phyloP scores from a whole-genome alignment of 1,140 invertebrate genomes.

The Coelopa frigida region DNA sequence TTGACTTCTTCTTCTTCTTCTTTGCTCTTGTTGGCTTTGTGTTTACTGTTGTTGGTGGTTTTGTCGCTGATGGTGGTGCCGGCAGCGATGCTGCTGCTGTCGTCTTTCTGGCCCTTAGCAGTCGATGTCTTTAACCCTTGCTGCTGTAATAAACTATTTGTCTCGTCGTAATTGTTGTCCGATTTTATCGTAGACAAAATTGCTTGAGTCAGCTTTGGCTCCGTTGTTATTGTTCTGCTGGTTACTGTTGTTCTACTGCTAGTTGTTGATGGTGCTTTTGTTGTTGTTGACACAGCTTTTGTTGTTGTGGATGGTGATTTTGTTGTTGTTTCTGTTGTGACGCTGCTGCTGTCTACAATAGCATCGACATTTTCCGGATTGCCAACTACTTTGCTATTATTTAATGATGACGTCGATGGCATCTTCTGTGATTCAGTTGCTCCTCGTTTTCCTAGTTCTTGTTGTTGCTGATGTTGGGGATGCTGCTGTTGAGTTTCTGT shows the following conservation, averaged over 20 bases:
- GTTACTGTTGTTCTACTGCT: not conserved
- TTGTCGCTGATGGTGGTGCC: constrained; percentile 8
- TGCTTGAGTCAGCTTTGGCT: constrained; percentile 27
- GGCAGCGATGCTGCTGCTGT: constrained; percentile 6
- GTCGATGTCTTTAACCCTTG: constrained; percentile 4
- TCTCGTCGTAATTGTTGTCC: constrained; percentile 12
- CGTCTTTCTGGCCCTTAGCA: constrained; percentile 11
- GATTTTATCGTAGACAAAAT: constrained; percentile 25
- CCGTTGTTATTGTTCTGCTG: not conserved
- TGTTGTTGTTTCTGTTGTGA: constrained; percentile 1
- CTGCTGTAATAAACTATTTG: not conserved
- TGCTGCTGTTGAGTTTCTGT: not conserved
- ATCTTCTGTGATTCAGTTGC: constrained; percentile 13
- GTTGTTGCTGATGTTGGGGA: constrained; percentile 3
- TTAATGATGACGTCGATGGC: constrained; percentile 9
- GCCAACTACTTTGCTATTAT: constrained; percentile 6
- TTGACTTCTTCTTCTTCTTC: no score
- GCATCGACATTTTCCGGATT: not conserved
- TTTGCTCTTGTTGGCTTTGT: not conserved
- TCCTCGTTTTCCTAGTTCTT: not conserved
- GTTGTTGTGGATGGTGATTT: constrained; percentile 13
- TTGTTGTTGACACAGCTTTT: constrained; percentile 11
- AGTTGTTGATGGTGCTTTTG: constrained; percentile 13
- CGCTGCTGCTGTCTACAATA: not conserved
- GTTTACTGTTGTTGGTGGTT: not conserved